phyloP scores from a whole-genome alignment of 1,140 invertebrate genomes.

The Chelonus insularis region DNA sequence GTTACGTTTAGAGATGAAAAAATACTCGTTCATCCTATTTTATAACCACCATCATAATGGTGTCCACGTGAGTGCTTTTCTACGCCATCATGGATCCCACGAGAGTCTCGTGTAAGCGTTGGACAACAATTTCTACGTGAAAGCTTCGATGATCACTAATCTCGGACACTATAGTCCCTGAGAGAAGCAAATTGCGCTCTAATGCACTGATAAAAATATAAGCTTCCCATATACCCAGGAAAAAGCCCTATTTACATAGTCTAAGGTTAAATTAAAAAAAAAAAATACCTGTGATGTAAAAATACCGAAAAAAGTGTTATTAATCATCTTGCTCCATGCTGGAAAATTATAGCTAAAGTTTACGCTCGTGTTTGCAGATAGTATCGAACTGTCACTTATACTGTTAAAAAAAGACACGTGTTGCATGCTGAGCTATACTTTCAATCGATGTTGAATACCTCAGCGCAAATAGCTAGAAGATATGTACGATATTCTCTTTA shows the following conservation, averaged over 20 bases:
- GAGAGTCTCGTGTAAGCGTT: neutral
- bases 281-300: neutral
- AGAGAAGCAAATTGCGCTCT: neutral
- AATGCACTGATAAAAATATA: conserved; percentile 2
- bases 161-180: neutral
- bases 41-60: neutral
- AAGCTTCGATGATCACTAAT: conserved; percentile 10
- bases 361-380: too few relatives aligned
- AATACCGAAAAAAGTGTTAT: neutral
- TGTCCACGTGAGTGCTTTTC: neutral
- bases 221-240: neutral
- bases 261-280: neutral
- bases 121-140: conserved; percentile 9
- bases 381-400: too few relatives aligned
- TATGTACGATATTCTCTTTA: too few relatives aligned
- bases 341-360: too few relatives aligned
- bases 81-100: neutral
- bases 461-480: too few relatives aligned
- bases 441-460: too few relatives aligned
- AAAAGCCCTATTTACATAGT: neutral
- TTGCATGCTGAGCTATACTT: too few relatives aligned
- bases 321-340: too few relatives aligned
- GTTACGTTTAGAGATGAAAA: neutral
- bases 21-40: neutral
- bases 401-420: too few relatives aligned